Conservation (phyloP, 2,113 vertebrate genomes). For the Muscicapa adusta region DNA sequence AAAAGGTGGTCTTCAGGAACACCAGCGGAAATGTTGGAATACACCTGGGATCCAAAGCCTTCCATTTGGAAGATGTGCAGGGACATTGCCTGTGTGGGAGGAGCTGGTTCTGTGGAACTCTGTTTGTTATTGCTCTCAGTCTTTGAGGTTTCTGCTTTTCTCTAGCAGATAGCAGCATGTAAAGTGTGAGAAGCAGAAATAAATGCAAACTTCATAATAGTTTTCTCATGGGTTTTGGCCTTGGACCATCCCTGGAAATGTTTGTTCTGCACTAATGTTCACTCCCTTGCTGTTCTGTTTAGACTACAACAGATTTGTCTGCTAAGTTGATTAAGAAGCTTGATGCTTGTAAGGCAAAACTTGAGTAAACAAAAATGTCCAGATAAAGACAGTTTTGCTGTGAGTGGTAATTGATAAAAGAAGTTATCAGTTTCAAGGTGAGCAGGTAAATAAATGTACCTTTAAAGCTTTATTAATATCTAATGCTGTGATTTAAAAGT, state of each 20-base stretch:
- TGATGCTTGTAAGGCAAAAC: not conserved
- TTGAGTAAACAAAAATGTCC: not conserved
- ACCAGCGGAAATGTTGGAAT: not conserved
- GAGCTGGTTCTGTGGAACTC: not conserved
- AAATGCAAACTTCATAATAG: not conserved
- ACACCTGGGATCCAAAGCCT: not conserved
- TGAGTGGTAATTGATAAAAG: not conserved
- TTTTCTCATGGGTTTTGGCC: not conserved
- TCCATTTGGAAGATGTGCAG: accelerated
- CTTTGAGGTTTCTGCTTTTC: not conserved
- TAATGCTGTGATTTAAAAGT: not conserved
- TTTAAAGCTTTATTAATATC: not conserved
- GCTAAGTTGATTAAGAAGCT: not conserved
- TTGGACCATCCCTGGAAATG: not conserved
- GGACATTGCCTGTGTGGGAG: not conserved
- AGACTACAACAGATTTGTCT: not conserved
- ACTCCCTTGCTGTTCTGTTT: not conserved
- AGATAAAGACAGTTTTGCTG: not conserved
- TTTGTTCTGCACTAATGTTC: not conserved
- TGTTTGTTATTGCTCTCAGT: not conserved
- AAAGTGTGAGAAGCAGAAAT: not conserved
- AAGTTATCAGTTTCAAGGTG: not conserved
- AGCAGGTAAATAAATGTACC: not conserved
- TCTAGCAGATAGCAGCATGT: not conserved
- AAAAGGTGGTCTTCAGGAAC: not conserved